Conservation (phyloP, 2,113 vertebrate species). For the Phyllopteryx taeniolatus region DNA sequence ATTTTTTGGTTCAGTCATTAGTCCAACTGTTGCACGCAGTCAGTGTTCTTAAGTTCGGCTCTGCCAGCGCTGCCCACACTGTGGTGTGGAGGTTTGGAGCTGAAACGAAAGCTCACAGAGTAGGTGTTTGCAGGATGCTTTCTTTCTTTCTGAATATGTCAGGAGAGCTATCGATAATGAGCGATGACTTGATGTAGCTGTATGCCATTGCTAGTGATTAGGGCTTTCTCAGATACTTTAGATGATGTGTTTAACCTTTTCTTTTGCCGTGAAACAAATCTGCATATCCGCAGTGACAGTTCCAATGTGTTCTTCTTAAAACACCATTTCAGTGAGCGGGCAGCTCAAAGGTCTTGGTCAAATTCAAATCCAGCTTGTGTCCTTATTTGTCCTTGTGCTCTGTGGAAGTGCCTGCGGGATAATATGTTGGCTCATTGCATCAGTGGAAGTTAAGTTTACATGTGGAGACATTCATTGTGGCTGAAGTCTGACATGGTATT, state of each 20-base stretch:
- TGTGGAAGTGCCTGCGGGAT: constrained; percentile 48
- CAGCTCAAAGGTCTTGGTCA: constrained; percentile 70
- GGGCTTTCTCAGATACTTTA: constrained; percentile 46
- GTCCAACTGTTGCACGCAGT: constrained; percentile 70
- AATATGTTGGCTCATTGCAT: constrained; percentile 47
- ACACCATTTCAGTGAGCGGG: constrained; percentile 45
- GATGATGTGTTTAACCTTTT: constrained; percentile 73
- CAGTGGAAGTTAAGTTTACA: constrained; percentile 48
- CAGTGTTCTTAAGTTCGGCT: constrained; percentile 64
- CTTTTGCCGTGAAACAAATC: constrained; percentile 48
- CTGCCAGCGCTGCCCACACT: constrained; percentile 73
- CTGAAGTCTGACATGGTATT: constrained; percentile 58
- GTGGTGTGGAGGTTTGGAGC: constrained; percentile 72
- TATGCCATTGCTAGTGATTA: constrained; percentile 53
- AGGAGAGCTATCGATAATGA: constrained; percentile 66
- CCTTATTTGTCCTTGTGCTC: constrained; percentile 52
- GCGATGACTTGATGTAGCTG: constrained; percentile 55
- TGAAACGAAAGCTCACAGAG: constrained; percentile 70
- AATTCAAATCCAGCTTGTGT: constrained; percentile 51
- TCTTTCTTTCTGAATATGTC: constrained; percentile 70
- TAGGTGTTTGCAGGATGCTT: constrained; percentile 73
- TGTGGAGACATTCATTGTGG: constrained; percentile 42
- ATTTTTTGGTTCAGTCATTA: constrained; percentile 51
- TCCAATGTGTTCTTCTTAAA: constrained; percentile 62
- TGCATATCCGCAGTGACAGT: constrained; percentile 63